Base-by-base conservation (phyloP, 30 jellyfish, hydroid and myxozoan genomes). In the Clytia hemisphaerica region DNA sequence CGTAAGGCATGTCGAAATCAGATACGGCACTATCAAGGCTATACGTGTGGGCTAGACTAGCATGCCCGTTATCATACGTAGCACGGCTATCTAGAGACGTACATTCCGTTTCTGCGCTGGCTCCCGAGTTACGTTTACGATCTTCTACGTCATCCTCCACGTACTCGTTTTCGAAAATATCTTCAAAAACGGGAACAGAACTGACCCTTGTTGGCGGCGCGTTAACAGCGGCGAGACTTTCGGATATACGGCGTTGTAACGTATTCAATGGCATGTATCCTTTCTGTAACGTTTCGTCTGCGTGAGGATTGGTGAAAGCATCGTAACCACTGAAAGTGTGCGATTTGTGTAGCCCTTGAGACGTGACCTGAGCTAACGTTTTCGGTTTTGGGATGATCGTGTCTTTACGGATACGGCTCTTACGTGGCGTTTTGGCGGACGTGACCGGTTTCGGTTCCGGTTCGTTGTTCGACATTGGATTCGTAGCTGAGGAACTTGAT, bases 1-100 rank as follows among this genome's bases (percentile, higher is more conserved):
- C 45, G 14, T 42, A 21, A 22, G 70, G 70, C 30, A 26, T 57
- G n/a, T 57, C 70, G n/a, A 22, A 57, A n/a, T 57, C 70, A 57
- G 45, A 22, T 45, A 22, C 45, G 38, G 30, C n/a, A 45, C 70
- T 57, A 7, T 57, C 44, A 2, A 57, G n/a, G 30, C 70, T 57
- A 18, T 31, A 22, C 70, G 30, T 57, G 16, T 45, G 70, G n/a
- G n/a, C n/a, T n/a, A n/a, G n/a, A 22, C 70, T 57, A n/a, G 30
- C 25, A 26, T 31, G 19, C 6, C 44, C 45, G 14, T 57, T 57
- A 1, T 57, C 70, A 9, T 26, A 38, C 30, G 18, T n/a, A 0
- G 19, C 30, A 22, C 70, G 37, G 30, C 19, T 2, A 22, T 21
- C 70, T 21, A 22, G 45, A 10, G 70, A 45, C 14, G 70, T 57